Evolutionary conservation across 2,888 invertebrate species (phyloP).

Genomic region (Noctua fimbriata): DNA sequence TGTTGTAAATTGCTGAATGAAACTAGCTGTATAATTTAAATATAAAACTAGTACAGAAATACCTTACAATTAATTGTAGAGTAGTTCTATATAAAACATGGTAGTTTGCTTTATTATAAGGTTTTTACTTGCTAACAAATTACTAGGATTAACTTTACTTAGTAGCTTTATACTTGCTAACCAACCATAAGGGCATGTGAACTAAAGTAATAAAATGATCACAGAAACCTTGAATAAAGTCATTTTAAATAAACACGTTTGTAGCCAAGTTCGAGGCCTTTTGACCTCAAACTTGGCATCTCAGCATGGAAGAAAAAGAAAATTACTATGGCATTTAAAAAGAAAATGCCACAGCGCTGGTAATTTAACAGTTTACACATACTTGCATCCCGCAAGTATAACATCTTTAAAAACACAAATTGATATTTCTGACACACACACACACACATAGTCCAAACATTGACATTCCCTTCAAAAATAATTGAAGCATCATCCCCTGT

Average conservation of each 20-base stretch:
- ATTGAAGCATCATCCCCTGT: conserved; percentile 12
- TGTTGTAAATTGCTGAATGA: neutral
- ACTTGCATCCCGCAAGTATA: no score
- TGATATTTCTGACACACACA: neutral
- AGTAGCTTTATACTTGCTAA: neutral
- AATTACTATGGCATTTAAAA: no score
- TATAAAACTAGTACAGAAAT: neutral
- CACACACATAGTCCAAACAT: neutral
- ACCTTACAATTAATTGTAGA: neutral
- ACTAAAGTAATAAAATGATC: neutral
- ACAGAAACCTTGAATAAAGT: neutral
- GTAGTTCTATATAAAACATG: neutral
- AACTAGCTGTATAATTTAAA: conserved; percentile 11
- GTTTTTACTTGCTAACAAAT: neutral
- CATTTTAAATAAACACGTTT: neutral
- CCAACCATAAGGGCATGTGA: neutral
- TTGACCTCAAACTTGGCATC: no score
- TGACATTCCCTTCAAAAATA: conserved; percentile 6
- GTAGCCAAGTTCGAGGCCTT: no score
- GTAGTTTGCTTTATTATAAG: neutral
- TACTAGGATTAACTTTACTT: neutral
- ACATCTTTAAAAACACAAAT: conserved; percentile 14
- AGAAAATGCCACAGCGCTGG: neutral
- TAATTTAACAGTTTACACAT: neutral
- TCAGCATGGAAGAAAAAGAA: no score